Percentiles rank a stretch among this genome's conserved stretches.
Conservation (phyloP, 2,113 vertebrate genomes). For the Larimichthys crocea region DNA sequence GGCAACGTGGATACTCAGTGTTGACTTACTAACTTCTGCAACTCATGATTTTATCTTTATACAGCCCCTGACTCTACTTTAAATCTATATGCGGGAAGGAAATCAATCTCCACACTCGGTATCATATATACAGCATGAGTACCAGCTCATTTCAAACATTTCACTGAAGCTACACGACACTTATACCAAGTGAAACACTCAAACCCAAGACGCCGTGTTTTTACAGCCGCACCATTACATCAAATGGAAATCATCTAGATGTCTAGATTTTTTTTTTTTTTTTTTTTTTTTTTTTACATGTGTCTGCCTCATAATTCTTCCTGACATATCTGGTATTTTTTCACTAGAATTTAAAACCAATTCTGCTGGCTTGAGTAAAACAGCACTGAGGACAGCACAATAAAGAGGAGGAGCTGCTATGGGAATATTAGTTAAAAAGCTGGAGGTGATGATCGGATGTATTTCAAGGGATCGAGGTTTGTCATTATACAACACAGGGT, state of each 20-base stretch:
- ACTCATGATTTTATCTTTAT: not conserved
- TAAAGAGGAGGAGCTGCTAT: not conserved
- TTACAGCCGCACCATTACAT: slow-evolving; percentile 18
- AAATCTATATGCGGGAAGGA: not conserved
- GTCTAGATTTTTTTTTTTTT: slow-evolving; percentile 1
- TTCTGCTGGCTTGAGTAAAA: not conserved
- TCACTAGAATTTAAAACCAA: slow-evolving; percentile 1
- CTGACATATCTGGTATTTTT: slow-evolving; percentile 11
- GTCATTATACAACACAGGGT: too few relatives aligned
- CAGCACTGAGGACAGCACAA: not conserved
- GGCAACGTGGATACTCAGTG: not conserved
- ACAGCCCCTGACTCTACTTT: not conserved
- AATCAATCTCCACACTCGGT: not conserved
- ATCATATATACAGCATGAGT: not conserved
- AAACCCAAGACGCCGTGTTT: not conserved
- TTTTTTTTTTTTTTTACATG: not conserved
- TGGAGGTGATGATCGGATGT: not conserved
- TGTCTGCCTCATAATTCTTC: not conserved
- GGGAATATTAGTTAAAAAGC: too few relatives aligned
- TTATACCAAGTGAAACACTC: slow-evolving; percentile 9
- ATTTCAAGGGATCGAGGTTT: not conserved
- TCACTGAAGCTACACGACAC: not conserved
- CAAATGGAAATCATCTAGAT: slow-evolving; percentile 21
- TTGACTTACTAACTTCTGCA: not conserved
- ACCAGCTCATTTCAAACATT: not conserved